Evolutionary conservation across 2,797 vertebrate genomes (phyloP).

Genomic region (Rhynchotus rufescens): DNA sequence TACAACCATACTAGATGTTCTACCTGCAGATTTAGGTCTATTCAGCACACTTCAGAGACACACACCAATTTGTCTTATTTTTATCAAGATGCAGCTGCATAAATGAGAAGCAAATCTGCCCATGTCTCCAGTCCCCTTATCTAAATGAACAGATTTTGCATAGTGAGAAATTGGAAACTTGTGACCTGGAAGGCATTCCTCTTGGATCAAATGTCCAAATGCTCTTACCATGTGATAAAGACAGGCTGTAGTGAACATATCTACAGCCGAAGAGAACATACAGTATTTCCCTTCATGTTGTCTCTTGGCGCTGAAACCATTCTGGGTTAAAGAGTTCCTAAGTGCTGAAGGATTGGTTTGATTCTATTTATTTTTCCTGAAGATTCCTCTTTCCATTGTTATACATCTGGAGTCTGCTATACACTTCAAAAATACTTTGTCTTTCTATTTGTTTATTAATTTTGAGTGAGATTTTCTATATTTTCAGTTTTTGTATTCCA

Average conservation of each 20-base stretch:
- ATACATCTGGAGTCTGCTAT: background rate
- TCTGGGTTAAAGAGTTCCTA: background rate
- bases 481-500: background rate
- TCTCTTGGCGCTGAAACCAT: background rate
- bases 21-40: background rate
- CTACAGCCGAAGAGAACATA: background rate
- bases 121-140: background rate
- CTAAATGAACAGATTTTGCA: background rate
- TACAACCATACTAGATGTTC: fast-evolving
- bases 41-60: background rate
- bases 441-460: background rate
- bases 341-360: background rate
- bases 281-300: background rate
- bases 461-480: background rate
- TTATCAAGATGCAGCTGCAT: background rate
- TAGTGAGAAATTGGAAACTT: background rate
- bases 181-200: background rate
- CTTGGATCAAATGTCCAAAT: background rate
- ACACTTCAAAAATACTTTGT: background rate
- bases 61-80: background rate
- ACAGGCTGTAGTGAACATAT: background rate
- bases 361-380: background rate
- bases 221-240: background rate
- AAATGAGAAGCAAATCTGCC: background rate
- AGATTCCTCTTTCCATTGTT: background rate